Evolutionary conservation across 2,797 vertebrate genomes (phyloP), one percentile per base, ranked within the genome.

Genomic region (Phylloscopus collybita): DNA sequence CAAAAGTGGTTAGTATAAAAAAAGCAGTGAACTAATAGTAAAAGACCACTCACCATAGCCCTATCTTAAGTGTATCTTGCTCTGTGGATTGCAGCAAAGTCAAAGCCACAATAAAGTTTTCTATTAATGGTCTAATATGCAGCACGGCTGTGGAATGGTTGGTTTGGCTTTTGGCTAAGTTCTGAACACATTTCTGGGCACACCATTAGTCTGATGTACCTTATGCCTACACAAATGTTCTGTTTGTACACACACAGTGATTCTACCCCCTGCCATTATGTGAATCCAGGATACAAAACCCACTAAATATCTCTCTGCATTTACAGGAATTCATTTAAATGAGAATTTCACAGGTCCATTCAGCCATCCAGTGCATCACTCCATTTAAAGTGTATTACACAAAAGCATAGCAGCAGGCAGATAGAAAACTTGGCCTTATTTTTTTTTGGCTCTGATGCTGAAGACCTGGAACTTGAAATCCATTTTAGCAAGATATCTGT

Each of bases 181-280:
- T 47, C 60, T 38, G 59, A 40, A 29, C 18, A 34, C 34, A 9
- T 25, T 66, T 83, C 14, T 25, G n/a, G n/a, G 17, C 9, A 51
- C 15, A 32, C 7, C 1, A 0, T 66, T 36, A 62, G 5, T 18
- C n/a, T 70, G 16, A 23, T 47, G 2, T 32, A 29, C 36, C 23
- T 62, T 38, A 9, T 14, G 34, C 45, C 10, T 10, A 56, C 15
- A 47, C 3, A 72, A 32, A 65, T n/a, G 17, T n/a, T 56, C 22
- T 22, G 16, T 44, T 45, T 61, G 44, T 54, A 22, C 11, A 19
- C 5, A 15, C 9, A 27, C 0, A 0, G n/a, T 17, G n/a, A 51
- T 34, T 78, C 32, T 74, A 12, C 5, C 3, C 9, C 45, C 16
- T 23, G 14, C 20, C 11, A 36, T 30, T 47, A 38, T 53, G 14